Percentiles rank a stretch among this genome's conserved stretches.
phyloP scores from a whole-genome alignment of 1,140 invertebrate species.

The Leguminivora glycinivorella region DNA sequence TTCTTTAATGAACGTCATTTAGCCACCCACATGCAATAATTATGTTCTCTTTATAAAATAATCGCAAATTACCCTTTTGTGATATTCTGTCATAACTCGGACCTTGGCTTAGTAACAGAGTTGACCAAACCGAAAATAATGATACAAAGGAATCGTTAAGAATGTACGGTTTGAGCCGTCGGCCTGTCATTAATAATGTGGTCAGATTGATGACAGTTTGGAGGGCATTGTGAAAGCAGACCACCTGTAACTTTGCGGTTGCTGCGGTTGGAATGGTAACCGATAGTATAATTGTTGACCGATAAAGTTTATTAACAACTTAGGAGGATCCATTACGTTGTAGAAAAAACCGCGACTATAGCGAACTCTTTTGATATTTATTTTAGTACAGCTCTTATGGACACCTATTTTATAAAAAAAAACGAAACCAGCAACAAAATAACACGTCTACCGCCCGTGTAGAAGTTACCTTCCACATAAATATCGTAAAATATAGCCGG shows the following conservation, averaged over 20 bases:
- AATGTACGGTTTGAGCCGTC: conserved; percentile 10
- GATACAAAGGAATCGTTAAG: conserved; percentile 11
- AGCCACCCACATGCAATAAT: not conserved
- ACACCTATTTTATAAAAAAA: no score
- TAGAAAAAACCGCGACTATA: no score
- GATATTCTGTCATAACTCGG: conserved; percentile 18
- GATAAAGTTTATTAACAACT: not conserved
- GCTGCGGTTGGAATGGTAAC: not conserved
- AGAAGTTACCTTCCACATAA: not conserved
- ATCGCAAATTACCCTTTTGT: conserved; percentile 1
- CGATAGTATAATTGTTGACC: not conserved
- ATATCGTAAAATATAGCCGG: conserved; percentile 23
- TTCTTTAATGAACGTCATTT: no score
- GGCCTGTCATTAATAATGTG: conserved; percentile 25
- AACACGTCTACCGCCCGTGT: conserved; percentile 9
- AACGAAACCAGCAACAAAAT: not conserved
- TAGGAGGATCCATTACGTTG: not conserved
- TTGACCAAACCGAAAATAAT: conserved; percentile 4
- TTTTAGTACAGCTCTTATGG: no score
- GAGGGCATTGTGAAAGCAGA: conserved; percentile 31
- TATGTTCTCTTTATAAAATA: not conserved
- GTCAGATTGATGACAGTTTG: conserved; percentile 32
- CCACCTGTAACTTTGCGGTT: conserved; percentile 31
- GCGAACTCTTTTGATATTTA: no score
- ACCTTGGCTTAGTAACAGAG: conserved; percentile 10